Conservation (phyloP, 2,797 vertebrate species). For the Lacerta agilis region DNA sequence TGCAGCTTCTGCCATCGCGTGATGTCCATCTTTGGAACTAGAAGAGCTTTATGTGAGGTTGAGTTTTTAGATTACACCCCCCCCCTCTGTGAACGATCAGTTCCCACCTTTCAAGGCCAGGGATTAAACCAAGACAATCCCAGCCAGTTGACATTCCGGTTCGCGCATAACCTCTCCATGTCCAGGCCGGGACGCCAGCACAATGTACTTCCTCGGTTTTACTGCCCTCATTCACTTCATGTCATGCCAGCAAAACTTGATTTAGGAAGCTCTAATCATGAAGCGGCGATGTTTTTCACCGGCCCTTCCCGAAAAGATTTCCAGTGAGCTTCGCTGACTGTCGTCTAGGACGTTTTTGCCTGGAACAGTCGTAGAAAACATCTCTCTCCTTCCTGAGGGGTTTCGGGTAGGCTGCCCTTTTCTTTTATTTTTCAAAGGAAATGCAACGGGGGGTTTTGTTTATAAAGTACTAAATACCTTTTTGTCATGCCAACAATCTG, state of each 20-base stretch:
- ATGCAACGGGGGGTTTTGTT: conserved; percentile 9
- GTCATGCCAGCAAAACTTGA: conserved; percentile 15
- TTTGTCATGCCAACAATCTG: conserved; percentile 31
- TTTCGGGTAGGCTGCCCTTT: neutral
- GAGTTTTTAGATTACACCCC: accelerated
- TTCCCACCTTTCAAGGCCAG: neutral
- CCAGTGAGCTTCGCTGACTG: neutral
- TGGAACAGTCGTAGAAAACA: neutral
- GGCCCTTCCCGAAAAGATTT: neutral
- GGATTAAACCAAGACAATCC: neutral
- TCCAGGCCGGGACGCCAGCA: neutral
- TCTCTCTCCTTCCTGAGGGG: neutral
- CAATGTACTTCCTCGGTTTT: conserved; percentile 27
- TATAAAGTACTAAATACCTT: conserved; percentile 14
- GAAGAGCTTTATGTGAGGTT: too few relatives aligned
- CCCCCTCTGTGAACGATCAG: neutral
- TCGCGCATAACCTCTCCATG: neutral
- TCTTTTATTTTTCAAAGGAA: neutral
- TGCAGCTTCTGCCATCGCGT: too few relatives aligned
- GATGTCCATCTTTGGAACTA: too few relatives aligned
- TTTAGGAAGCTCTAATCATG: conserved; percentile 26
- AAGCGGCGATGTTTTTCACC: neutral
- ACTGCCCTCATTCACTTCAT: conserved; percentile 5
- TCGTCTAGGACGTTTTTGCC: conserved; percentile 4
- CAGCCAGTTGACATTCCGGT: neutral